phyloP scores from a whole-genome alignment of 1,140 invertebrate genomes.

The Dreissena polymorpha region DNA sequence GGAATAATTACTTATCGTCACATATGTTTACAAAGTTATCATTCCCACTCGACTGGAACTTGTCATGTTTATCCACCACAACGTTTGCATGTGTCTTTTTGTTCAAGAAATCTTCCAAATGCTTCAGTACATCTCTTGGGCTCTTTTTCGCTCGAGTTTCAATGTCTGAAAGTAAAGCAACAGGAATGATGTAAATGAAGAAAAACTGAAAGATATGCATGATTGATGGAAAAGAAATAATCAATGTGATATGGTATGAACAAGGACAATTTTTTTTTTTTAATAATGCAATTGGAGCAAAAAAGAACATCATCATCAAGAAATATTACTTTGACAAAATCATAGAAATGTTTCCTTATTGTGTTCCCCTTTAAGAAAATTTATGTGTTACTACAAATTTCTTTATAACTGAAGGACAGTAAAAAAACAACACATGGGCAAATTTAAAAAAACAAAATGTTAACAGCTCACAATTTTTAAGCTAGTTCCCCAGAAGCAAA shows the following conservation, averaged over 20 bases:
- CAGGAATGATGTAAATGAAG: background rate
- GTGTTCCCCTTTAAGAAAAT: too few relatives aligned
- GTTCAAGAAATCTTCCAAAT: conserved; percentile 58
- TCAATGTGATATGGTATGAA: background rate
- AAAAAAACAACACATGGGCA: too few relatives aligned
- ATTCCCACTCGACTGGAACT: conserved; percentile 52
- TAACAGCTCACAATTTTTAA: too few relatives aligned
- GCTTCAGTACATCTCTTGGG: conserved; percentile 56
- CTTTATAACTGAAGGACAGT: too few relatives aligned
- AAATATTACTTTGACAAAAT: too few relatives aligned
- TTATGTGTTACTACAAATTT: too few relatives aligned
- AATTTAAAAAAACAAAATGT: too few relatives aligned
- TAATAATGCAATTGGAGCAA: background rate
- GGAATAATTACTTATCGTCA: conserved; percentile 41
- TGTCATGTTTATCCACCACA: conserved; percentile 7
- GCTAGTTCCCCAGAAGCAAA: too few relatives aligned
- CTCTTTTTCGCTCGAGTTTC: conserved; percentile 59
- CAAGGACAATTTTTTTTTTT: background rate
- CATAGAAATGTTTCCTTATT: too few relatives aligned
- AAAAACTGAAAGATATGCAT: background rate
- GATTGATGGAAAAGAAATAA: background rate
- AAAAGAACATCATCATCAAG: background rate
- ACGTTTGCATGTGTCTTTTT: conserved; percentile 47
- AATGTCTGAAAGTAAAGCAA: conserved; percentile 54
- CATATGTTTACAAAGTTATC: conserved; percentile 63